phyloP scores from a whole-genome alignment of 92 coral and sea anemone genomes.

The Parazoanthus darwini region DNA sequence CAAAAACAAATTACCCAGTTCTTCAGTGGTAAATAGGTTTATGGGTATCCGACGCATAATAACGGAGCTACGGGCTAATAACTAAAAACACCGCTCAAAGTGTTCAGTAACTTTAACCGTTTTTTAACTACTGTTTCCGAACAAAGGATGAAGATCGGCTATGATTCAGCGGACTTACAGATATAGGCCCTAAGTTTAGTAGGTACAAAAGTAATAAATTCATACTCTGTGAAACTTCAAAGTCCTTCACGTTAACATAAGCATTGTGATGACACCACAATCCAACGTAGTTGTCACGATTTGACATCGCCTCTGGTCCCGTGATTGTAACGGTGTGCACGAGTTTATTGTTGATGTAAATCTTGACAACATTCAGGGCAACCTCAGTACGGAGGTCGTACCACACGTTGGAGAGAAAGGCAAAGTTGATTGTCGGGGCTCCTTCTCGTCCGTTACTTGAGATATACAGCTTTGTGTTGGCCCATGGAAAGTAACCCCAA shows the following conservation, averaged over 20 bases:
- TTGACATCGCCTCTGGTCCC: constrained; percentile 55
- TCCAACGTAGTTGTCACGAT: constrained; percentile 58
- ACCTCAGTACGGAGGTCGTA: constrained; percentile 50
- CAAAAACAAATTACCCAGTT: no score
- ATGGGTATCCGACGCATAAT: no score
- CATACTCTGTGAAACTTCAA: constrained; percentile 41
- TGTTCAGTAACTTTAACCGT: no score
- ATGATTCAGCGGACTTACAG: no score
- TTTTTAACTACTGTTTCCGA: no score
- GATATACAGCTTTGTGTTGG: constrained; percentile 18
- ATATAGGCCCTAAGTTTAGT: not conserved
- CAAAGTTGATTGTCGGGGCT: constrained; percentile 26
- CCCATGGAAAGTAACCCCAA: constrained; percentile 52
- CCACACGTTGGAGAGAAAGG: constrained; percentile 40
- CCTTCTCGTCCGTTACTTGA: constrained; percentile 43
- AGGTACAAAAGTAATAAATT: not conserved
- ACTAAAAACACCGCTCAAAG: no score
- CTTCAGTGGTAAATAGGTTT: no score
- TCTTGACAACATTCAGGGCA: constrained; percentile 45
- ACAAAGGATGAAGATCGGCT: no score
- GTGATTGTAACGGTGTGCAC: constrained; percentile 45
- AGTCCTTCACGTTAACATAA: constrained; percentile 45
- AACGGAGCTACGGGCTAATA: no score
- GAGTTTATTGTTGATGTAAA: constrained; percentile 52
- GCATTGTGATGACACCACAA: constrained; percentile 55